These are phyloP conservation scores for Thysanoteuthis rhombus DNA, from an alignment of 2,888 invertebrate species.

Conservation along the genomic window DNA sequence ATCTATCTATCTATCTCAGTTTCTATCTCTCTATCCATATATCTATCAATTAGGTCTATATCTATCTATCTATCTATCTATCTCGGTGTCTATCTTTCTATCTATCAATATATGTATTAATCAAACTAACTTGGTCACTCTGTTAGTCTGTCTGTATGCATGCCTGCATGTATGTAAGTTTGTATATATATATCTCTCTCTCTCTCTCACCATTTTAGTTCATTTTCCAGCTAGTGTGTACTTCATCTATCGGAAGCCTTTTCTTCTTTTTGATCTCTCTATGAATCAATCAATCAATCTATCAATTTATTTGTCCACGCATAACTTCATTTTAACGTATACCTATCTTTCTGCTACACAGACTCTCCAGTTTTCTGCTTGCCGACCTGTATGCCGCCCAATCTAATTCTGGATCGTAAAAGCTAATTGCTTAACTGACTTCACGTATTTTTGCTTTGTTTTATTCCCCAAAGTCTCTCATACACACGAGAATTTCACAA, in stretches of 20 bases:
- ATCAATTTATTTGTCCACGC: background rate
- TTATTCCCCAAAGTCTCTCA: background rate
- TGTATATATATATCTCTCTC: too few relatives aligned
- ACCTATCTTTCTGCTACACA: background rate
- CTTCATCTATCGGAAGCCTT: background rate
- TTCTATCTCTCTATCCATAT: background rate
- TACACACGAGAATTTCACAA: background rate
- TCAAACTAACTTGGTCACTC: background rate
- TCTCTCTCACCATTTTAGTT: too few relatives aligned
- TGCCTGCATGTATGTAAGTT: too few relatives aligned
- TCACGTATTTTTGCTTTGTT: background rate
- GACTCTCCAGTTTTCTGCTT: background rate
- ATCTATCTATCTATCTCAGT: too few relatives aligned
- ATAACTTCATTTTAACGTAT: background rate
- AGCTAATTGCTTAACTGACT: background rate
- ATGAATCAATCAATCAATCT: too few relatives aligned
- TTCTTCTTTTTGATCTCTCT: background rate
- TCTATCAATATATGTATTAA: background rate
- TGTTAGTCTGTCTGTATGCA: too few relatives aligned
- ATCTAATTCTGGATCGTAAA: background rate
- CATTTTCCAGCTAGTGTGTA: too few relatives aligned
- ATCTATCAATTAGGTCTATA: background rate
- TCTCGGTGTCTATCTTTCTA: too few relatives aligned
- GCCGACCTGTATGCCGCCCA: background rate
- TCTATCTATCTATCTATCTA: background rate